phyloP scores from a whole-genome alignment of 2,797 vertebrate species.

The Melanotaenia maccullochi region DNA sequence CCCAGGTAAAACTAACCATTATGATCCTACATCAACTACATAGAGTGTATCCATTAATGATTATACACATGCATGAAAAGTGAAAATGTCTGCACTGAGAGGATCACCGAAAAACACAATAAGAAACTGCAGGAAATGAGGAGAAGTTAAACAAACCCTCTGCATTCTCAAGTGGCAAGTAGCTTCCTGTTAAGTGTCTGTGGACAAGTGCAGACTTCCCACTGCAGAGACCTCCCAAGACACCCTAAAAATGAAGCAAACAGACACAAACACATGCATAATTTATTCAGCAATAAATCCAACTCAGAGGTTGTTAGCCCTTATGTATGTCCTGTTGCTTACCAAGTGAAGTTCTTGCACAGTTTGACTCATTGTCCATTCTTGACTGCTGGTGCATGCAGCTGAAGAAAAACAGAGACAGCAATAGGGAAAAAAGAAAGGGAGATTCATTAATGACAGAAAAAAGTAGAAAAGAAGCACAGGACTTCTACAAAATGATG shows the following conservation, averaged over 20 bases:
- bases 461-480: not conserved
- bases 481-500: not conserved
- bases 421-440: not conserved
- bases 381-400: slow-evolving; percentile 90
- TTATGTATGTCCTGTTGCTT: slow-evolving; percentile 43
- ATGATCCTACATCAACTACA: not conserved
- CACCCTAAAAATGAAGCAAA: slow-evolving; percentile 80
- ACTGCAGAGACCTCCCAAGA: slow-evolving; percentile 90
- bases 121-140: not conserved
- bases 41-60: not conserved
- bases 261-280: not conserved
- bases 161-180: slow-evolving; percentile 89
- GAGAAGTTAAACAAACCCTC: slow-evolving; percentile 82
- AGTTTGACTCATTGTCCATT: slow-evolving; percentile 91
- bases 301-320: not conserved
- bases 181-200: slow-evolving; percentile 93
- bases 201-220: slow-evolving; percentile 93
- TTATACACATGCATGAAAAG: not conserved
- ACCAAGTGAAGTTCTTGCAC: slow-evolving; percentile 94
- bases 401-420: slow-evolving; percentile 72
- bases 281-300: not conserved
- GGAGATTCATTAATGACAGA: not conserved
- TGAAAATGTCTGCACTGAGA: not conserved
- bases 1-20: not conserved
- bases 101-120: slow-evolving; percentile 4